Conservation (phyloP, 2,888 invertebrate species). For the Campoplex capitator region DNA sequence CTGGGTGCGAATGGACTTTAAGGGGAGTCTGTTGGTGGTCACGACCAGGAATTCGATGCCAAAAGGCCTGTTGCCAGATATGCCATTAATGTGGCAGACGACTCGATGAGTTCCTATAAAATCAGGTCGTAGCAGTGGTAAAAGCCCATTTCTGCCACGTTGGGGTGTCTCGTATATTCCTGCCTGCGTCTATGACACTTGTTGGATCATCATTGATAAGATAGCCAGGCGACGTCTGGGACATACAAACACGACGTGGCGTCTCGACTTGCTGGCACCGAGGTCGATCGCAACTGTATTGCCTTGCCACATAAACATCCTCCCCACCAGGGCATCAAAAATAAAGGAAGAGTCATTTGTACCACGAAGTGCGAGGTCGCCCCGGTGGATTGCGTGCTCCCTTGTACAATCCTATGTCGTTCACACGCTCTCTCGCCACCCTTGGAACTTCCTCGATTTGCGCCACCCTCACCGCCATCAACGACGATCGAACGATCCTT, state of each 20-base stretch:
- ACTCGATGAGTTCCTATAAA: neutral
- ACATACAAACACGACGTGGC: neutral
- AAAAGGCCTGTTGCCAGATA: neutral
- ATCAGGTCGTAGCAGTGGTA: neutral
- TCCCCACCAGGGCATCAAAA: constrained; percentile 61
- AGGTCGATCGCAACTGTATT: constrained; percentile 14
- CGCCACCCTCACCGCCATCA: constrained; percentile 27
- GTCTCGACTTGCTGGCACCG: constrained; percentile 52
- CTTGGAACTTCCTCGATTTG: constrained; percentile 71
- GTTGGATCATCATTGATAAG: constrained; percentile 19
- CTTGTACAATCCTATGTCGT: constrained; percentile 77
- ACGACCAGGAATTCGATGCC: neutral
- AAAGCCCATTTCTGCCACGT: neutral
- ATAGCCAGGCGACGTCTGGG: neutral
- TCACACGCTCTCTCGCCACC: constrained; percentile 79
- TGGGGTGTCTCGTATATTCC: neutral
- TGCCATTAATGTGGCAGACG: constrained; percentile 4
- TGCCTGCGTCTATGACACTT: constrained; percentile 13
- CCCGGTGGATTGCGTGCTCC: constrained; percentile 80
- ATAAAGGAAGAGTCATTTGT: constrained; percentile 81
- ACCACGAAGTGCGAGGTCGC: constrained; percentile 82
- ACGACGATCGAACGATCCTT: constrained; percentile 44
- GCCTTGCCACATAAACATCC: constrained; percentile 29
- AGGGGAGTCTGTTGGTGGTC: neutral
- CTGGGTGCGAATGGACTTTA: neutral